Evolutionary conservation across 2,888 invertebrate species (phyloP).

Genomic region (Spilarctia lutea): DNA sequence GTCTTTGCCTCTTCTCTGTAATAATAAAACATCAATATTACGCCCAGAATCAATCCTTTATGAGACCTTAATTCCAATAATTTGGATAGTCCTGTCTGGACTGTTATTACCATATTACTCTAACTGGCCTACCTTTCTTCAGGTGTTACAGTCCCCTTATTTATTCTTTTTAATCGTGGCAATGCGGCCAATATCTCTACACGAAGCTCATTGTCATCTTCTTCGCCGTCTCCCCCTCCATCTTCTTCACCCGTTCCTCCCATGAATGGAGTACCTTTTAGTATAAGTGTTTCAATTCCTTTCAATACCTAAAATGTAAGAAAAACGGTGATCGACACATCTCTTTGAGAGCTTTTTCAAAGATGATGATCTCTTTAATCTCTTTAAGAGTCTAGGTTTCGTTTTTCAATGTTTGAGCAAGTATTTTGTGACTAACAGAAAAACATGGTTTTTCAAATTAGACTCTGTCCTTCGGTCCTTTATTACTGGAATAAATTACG

Average conservation of each 20-base stretch:
- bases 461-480: not conserved
- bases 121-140: slow-evolving; percentile 76
- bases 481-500: not conserved
- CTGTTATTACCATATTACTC: not conserved
- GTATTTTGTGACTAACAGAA: not conserved
- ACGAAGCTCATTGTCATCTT: slow-evolving; percentile 77
- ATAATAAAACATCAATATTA: slow-evolving; percentile 20
- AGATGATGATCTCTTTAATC: too few relatives aligned
- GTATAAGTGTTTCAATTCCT: slow-evolving; percentile 80
- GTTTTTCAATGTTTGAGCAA: not conserved
- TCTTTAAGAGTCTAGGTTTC: not conserved
- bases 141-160: slow-evolving; percentile 80
- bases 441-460: not conserved
- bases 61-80: not conserved
- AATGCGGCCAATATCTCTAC: slow-evolving; percentile 82
- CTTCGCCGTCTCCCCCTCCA: slow-evolving; percentile 64
- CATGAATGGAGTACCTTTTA: slow-evolving; percentile 86
- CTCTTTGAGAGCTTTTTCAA: too few relatives aligned
- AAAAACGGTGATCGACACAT: not conserved
- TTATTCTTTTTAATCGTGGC: slow-evolving; percentile 84
- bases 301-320: slow-evolving; percentile 67
- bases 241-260: slow-evolving; percentile 77
- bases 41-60: not conserved
- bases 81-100: not conserved
- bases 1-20: slow-evolving; percentile 73